Evolutionary conservation across 2,113 vertebrate genomes (phyloP), one percentile per base, ranked within the genome.

Genomic region (Scatophagus argus): DNA sequence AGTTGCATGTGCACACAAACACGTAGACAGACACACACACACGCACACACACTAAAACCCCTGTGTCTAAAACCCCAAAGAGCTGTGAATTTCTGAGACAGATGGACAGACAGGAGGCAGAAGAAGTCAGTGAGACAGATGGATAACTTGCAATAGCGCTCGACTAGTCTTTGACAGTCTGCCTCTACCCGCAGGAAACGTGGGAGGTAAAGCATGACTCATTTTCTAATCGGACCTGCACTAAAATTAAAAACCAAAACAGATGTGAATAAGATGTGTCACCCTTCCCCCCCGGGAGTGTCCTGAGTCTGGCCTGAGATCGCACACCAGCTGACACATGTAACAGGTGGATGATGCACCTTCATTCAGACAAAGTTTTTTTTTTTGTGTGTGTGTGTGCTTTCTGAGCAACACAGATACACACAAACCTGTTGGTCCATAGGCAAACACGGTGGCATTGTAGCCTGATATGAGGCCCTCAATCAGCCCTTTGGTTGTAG

Each of bases 381-480:
- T n/a, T n/a, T n/a, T n/a, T n/a, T n/a, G n/a, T n/a, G n/a, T n/a
- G n/a, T n/a, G n/a, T n/a, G n/a, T 3, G 25, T 58, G n/a, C 31
- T 5, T 52, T 34, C 55, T 52, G 58, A 23, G 47, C n/a, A 39
- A 34, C 12, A n/a, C 31, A 56, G 49, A 66, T 12, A 62, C 55
- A 74, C 52, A 85, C 87, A 38, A 68, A 98, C 97, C 97, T 72
- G 97, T 98, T 71, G 97, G 97, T 87, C 97, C 97, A 1, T 98
- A 98, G 86, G 97, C 94, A 64, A 98, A 97, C 83, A 98, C 93
- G 0, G 97, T 98, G 84, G 96, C 96, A 7, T 97, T 97, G 91
- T 96, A 97, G 79, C 97, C 97, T 0, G 97, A 97, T 72, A 97
- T 96, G 83, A 98, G 90, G 0, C 96, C 96, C 17, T 96, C 89